Percentiles rank a stretch among this genome's conserved stretches.
Conservation (phyloP, 2,797 vertebrate species). For the Oreortyx pictus region DNA sequence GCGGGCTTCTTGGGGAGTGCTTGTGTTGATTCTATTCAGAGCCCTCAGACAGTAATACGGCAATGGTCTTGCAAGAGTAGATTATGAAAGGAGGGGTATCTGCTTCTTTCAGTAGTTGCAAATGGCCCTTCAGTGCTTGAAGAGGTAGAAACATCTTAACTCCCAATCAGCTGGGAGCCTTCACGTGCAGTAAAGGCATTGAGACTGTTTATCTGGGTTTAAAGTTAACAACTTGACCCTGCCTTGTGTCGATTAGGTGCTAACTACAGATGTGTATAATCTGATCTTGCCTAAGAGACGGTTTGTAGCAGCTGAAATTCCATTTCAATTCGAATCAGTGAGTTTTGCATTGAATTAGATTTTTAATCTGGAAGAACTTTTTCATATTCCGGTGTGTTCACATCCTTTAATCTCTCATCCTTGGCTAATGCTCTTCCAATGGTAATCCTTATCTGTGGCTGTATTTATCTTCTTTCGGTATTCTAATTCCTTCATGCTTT, state of each 20-base stretch:
- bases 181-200: background rate
- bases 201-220: background rate
- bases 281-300: background rate
- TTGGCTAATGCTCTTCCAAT: conserved; percentile 26
- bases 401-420: background rate
- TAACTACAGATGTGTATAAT: background rate
- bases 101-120: background rate
- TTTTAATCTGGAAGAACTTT: conserved; percentile 23
- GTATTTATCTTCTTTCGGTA: conserved; percentile 31
- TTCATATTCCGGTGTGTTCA: background rate
- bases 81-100: background rate
- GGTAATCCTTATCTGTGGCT: conserved; percentile 16
- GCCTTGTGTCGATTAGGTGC: accelerated
- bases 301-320: background rate
- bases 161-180: background rate
- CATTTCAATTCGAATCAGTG: background rate
- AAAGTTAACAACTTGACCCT: background rate
- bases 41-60: background rate
- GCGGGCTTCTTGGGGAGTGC: background rate
- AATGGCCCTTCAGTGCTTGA: background rate
- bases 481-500: conserved; percentile 32
- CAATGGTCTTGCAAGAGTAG: background rate
- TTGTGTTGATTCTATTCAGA: background rate
- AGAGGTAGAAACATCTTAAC: background rate
- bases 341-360: background rate